Evolutionary conservation across 2,888 invertebrate genomes (phyloP).

Genomic region (Cylloceria caligata): DNA sequence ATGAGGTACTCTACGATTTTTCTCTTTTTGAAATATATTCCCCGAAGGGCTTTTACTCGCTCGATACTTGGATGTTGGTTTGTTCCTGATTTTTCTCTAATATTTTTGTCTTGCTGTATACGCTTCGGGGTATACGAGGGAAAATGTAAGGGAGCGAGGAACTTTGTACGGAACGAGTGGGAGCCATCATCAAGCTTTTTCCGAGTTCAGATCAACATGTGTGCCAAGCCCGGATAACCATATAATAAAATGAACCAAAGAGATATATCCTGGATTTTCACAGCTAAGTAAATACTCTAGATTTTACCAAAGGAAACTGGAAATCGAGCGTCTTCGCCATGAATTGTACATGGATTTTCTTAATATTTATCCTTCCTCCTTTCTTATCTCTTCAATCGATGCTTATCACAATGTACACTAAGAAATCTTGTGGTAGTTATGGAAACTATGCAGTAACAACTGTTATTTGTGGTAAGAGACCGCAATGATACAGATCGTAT

Average conservation of each 20-base stretch:
- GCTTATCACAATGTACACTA: neutral
- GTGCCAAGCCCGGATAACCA: constrained; percentile 30
- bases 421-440: too few species aligned
- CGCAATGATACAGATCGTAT: too few species aligned
- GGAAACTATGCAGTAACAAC: too few species aligned
- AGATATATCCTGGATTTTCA: constrained; percentile 14
- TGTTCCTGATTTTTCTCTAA: neutral
- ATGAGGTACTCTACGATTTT: neutral
- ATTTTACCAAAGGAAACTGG: neutral
- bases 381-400: neutral
- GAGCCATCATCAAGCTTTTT: constrained; percentile 1
- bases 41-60: neutral
- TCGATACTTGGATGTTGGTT: neutral
- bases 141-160: neutral
- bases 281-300: constrained; percentile 30
- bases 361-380: neutral
- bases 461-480: too few species aligned
- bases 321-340: neutral
- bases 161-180: neutral
- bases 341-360: constrained; percentile 9
- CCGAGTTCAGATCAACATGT: neutral
- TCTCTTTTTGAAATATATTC: neutral
- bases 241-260: constrained; percentile 24
- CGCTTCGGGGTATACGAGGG: neutral
- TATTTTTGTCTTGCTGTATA: neutral